Base-by-base conservation (phyloP, 2,888 invertebrate genomes). In the Apamea epomidion region DNA sequence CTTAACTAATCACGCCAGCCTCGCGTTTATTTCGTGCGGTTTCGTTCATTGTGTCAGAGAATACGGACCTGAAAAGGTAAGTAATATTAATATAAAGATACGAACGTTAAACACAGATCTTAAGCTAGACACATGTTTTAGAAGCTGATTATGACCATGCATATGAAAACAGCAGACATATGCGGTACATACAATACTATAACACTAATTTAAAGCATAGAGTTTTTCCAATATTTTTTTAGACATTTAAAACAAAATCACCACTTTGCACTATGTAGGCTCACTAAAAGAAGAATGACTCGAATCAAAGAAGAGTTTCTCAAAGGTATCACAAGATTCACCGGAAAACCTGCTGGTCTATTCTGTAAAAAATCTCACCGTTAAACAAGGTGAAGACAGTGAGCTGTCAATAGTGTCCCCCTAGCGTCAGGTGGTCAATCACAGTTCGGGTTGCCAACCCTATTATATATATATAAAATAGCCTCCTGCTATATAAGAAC, bases 291-390 rank as follows among this genome's bases (percentile, higher is more conserved):
- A 72, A 58, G 18, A 60, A 74, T 25, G 6, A 37, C 16, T 14
- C 5, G 54, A 64, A 37, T 51, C 25, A n/a, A n/a, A 45, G 12
- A 68, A 80, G 14, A 37, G 80, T 80, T 18, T 67, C 45, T 74
- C 37, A 10, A 62, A 73, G 1, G 29, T 71, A 71, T 87, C 84
- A 79, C 87, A 51, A 62, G 75, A 84, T 73, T 74, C 84, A n/a
- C 45, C 5, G 62, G 7, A 72, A 72, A 18, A n/a, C 62, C n/a
- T 62, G 62, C 72, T 62, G 65, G 21, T 7, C 1, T 8, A 18
- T 37, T n/a, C 12, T 64, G n/a, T n/a, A n/a, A 37, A 37, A 60
- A n/a, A n/a, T 4, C 4, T n/a, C 72, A 18, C n/a, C 0, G 6
- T 45, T 5, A 14, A 48, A 70, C 6, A 0, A 32, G 4, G 21